phyloP scores from a whole-genome alignment of 2,888 invertebrate species.

The Shargacucullia verbasci region DNA sequence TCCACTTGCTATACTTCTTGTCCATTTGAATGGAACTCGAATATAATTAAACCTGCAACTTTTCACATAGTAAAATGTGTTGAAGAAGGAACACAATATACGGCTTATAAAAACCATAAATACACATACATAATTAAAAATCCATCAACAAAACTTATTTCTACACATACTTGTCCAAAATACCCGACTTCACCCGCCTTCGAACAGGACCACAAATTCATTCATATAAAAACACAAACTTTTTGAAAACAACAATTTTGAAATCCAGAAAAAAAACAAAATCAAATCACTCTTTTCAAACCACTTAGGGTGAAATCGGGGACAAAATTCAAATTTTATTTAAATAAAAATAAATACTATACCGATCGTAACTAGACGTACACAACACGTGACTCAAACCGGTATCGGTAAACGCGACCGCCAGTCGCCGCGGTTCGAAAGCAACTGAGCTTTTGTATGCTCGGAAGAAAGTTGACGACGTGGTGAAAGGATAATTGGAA shows the following conservation, averaged over 20 bases:
- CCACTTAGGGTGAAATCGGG: conserved; percentile 48
- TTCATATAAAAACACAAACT: conserved; percentile 22
- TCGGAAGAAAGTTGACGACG: conserved; percentile 53
- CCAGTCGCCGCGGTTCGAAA: conserved; percentile 32
- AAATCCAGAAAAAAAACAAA: background rate
- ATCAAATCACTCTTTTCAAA: conserved; percentile 4
- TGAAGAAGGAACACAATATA: too few species aligned
- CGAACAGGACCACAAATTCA: conserved; percentile 15
- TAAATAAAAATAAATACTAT: conserved; percentile 34
- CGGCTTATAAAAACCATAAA: background rate
- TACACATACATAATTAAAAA: background rate
- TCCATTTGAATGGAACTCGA: too few species aligned
- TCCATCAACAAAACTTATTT: conserved; percentile 5
- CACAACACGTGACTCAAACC: conserved; percentile 33
- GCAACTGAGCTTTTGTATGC: conserved; percentile 55
- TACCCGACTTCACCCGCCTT: conserved; percentile 54
- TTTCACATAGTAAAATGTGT: too few species aligned
- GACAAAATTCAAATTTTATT: background rate
- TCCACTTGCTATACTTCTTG: too few species aligned
- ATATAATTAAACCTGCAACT: too few species aligned
- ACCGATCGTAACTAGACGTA: conserved; percentile 49
- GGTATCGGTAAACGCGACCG: conserved; percentile 37
- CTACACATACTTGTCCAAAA: conserved; percentile 42
- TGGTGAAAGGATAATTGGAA: conserved; percentile 20
- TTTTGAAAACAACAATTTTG: background rate